phyloP scores from a whole-genome alignment of 2,888 invertebrate species.

The Caenorhabditis sp. region DNA sequence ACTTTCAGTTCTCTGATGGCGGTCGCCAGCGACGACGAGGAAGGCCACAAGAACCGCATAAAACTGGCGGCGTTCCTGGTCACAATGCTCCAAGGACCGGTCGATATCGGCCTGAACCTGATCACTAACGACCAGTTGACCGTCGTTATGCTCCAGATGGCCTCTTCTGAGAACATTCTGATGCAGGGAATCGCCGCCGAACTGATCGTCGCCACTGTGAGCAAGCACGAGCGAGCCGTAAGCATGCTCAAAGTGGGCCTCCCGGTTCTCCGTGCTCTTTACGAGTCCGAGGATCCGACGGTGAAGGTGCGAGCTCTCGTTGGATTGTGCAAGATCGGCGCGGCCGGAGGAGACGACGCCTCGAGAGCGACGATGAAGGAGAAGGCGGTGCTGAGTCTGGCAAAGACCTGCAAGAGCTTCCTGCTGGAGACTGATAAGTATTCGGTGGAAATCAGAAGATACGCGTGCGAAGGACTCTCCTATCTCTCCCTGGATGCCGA shows the following conservation, averaged over 20 bases:
- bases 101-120: conserved; percentile 89
- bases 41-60: conserved; percentile 66
- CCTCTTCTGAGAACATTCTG: conserved; percentile 89
- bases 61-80: conserved; percentile 82
- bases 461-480: conserved; percentile 83
- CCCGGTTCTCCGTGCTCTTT: conserved; percentile 92
- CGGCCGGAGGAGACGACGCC: conserved; percentile 93
- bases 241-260: conserved; percentile 86
- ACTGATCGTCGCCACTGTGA: conserved; percentile 94
- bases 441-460: conserved; percentile 75
- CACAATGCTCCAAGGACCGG: conserved; percentile 89
- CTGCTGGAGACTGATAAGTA: conserved; percentile 73
- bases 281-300: conserved; percentile 90
- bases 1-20: conserved; percentile 70
- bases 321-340: conserved; percentile 94
- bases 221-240: conserved; percentile 96
- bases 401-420: conserved; percentile 90
- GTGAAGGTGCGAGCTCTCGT: conserved; percentile 85
- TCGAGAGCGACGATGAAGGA: conserved; percentile 95
- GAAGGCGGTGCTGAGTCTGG: conserved; percentile 91
- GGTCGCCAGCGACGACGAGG: conserved; percentile 53
- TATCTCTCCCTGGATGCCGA: conserved; percentile 97
- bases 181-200: conserved; percentile 94
- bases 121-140: conserved; percentile 86
- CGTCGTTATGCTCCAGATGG: conserved; percentile 97